Evolutionary conservation across 2,113 vertebrate genomes (phyloP).

Genomic region (Montifringilla adamsi): DNA sequence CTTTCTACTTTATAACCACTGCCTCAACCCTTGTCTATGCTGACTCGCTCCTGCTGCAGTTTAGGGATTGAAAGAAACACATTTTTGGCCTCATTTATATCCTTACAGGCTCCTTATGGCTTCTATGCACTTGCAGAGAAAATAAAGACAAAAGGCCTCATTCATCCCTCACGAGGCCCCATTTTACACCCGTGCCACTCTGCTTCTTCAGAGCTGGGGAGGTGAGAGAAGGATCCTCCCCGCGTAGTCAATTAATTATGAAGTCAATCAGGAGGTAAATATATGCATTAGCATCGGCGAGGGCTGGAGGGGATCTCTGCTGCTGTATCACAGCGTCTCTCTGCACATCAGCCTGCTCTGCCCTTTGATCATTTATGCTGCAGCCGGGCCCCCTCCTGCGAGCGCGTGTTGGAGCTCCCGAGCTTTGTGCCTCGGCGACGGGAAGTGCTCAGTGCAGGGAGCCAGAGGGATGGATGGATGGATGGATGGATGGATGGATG

Average conservation of each 20-base stretch:
- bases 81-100: neutral
- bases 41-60: neutral
- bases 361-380: constrained; percentile 55
- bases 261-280: constrained; percentile 65
- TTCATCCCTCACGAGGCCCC: neutral
- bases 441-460: neutral
- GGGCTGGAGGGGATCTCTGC: constrained; percentile 45
- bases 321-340: neutral
- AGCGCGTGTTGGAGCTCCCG: neutral
- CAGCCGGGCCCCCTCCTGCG: constrained; percentile 1
- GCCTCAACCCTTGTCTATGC: neutral
- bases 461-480: neutral
- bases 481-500: neutral
- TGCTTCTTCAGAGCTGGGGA: neutral
- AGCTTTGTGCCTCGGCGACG: neutral
- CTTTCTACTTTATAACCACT: neutral
- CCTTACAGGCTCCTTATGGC: neutral
- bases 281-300: constrained; percentile 19
- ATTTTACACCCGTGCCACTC: neutral
- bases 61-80: neutral
- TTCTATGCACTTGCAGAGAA: neutral
- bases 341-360: constrained; percentile 31
- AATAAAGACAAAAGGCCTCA: constrained; percentile 15
- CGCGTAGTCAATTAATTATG: constrained; percentile 16
- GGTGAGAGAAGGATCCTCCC: constrained; percentile 1